Percentiles rank a stretch among this genome's conserved stretches.
phyloP scores from a whole-genome alignment of 2,113 vertebrate species.

The Crotalus helleri region DNA sequence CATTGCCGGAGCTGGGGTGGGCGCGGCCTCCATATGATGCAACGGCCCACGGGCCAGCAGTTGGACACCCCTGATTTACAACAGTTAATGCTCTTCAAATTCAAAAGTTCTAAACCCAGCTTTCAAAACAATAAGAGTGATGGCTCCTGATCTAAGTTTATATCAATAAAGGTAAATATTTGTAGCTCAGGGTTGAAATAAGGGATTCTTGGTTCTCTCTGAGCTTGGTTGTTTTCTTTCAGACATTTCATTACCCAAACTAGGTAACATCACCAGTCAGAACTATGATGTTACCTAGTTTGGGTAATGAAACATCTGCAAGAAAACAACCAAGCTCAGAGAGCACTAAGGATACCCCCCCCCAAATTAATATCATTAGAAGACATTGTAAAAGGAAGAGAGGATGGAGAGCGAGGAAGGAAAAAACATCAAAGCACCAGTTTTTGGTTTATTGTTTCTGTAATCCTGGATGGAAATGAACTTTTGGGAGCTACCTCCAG shows the following conservation, averaged over 20 bases:
- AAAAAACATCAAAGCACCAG: background rate
- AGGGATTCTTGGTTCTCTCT: background rate
- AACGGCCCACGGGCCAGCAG: too few relatives aligned
- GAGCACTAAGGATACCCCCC: background rate
- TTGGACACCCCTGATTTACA: background rate
- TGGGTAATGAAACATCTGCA: background rate
- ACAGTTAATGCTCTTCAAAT: background rate
- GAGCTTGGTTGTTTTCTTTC: background rate
- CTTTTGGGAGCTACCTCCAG: background rate
- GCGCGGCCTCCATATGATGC: too few relatives aligned
- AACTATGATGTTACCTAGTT: background rate
- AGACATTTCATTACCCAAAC: background rate
- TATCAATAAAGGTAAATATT: background rate
- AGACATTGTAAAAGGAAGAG: background rate
- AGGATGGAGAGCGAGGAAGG: background rate
- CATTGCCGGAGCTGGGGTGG: too few relatives aligned
- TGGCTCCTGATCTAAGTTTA: background rate
- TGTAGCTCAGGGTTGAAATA: background rate
- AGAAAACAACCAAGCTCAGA: background rate
- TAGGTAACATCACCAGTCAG: background rate
- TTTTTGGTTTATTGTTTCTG: background rate
- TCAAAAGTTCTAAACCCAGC: background rate
- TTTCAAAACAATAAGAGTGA: background rate
- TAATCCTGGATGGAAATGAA: background rate
- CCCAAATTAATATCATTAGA: background rate